Percentiles rank a stretch among this genome's conserved stretches.
phyloP scores from a whole-genome alignment of 30 jellyfish, hydroid and myxozoan genomes.

The Rhopilema esculentum region DNA sequence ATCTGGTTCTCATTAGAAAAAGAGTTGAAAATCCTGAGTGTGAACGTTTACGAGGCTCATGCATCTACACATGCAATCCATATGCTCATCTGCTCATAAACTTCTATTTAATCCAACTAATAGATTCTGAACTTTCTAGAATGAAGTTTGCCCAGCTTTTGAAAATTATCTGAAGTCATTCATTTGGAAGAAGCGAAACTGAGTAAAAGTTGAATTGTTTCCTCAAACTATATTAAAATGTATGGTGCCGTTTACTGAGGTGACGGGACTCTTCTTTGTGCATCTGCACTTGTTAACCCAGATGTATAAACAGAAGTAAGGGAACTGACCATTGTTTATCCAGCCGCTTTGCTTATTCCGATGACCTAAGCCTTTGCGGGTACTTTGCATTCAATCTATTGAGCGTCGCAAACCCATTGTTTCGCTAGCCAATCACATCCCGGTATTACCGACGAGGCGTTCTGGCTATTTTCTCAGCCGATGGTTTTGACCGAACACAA shows the following conservation, averaged over 20 bases:
- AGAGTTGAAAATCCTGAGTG: background rate
- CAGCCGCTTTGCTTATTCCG: slow-evolving; percentile 71
- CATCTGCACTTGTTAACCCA: slow-evolving; percentile 57
- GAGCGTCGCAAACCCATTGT: slow-evolving; percentile 85
- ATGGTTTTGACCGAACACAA: slow-evolving; percentile 80
- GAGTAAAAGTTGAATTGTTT: background rate
- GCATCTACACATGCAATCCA: background rate
- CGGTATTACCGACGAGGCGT: slow-evolving; percentile 64
- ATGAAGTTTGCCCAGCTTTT: background rate
- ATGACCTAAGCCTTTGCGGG: slow-evolving; percentile 90
- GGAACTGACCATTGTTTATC: slow-evolving; percentile 58
- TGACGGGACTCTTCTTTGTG: slow-evolving; percentile 17
- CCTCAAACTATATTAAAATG: background rate
- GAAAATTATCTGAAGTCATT: background rate
- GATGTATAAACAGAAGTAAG: slow-evolving; percentile 3
- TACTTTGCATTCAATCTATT: slow-evolving; percentile 70
- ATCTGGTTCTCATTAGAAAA: too few species aligned
- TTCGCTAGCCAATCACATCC: slow-evolving; percentile 59
- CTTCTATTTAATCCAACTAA: background rate
- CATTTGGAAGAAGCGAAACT: background rate
- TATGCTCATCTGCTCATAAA: background rate
- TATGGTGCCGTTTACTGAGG: background rate
- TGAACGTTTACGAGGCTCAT: background rate
- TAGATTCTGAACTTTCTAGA: background rate
- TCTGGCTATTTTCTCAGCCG: slow-evolving; percentile 70